phyloP scores from a whole-genome alignment of 2,888 invertebrate species.

The Scaptomyza flava region DNA sequence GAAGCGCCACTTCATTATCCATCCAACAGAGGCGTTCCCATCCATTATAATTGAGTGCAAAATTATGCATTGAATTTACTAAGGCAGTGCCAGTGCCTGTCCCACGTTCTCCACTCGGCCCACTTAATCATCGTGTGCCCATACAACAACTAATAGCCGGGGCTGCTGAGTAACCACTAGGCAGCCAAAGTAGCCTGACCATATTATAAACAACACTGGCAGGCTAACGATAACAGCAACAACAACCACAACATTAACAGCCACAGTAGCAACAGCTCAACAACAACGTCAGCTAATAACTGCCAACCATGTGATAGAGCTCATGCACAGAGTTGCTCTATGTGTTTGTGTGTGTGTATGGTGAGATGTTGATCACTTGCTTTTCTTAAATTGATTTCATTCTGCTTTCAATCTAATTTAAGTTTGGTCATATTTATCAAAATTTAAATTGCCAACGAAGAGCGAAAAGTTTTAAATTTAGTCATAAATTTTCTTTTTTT shows the following conservation, averaged over 20 bases:
- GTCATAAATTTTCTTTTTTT: background rate
- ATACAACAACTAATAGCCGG: conserved; percentile 70
- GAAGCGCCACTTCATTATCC: conserved; percentile 66
- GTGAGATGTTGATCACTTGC: conserved; percentile 5
- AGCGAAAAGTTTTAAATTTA: background rate
- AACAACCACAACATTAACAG: conserved; percentile 25
- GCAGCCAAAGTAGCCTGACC: conserved; percentile 28
- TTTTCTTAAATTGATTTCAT: conserved; percentile 1
- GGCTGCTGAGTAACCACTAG: conserved; percentile 18
- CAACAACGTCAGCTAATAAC: conserved; percentile 69
- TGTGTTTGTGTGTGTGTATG: background rate
- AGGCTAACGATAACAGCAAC: conserved; percentile 56
- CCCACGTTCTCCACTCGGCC: conserved; percentile 35
- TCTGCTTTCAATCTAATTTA: background rate
- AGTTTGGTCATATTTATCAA: background rate
- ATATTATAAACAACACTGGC: conserved; percentile 70
- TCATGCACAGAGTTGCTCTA: background rate
- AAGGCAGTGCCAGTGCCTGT: background rate
- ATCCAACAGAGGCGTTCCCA: conserved; percentile 45
- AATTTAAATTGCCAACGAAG: background rate
- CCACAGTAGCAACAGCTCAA: conserved; percentile 32
- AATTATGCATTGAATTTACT: conserved; percentile 74
- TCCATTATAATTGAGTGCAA: conserved; percentile 79
- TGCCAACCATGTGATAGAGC: conserved; percentile 51
- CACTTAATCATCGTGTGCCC: conserved; percentile 56